These are phyloP conservation scores for Gobiocypris rarus DNA, from an alignment of 2,113 vertebrate genomes.

Conservation along the genomic window DNA sequence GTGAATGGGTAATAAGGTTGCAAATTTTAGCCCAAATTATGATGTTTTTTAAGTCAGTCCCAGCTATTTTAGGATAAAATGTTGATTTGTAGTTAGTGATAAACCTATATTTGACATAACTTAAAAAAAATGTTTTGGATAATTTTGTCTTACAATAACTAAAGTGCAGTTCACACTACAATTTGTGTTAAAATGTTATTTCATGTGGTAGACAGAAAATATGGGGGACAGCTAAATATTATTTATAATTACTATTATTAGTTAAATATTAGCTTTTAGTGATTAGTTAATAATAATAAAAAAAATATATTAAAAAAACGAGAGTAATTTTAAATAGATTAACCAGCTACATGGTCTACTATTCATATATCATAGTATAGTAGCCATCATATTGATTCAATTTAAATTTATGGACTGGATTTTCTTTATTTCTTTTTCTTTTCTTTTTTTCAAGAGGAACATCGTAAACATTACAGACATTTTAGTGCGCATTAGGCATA, in stretches of 20 bases:
- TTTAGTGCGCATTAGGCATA: background rate
- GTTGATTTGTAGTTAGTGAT: background rate
- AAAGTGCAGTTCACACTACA: background rate
- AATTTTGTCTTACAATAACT: background rate
- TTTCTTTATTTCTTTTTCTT: background rate
- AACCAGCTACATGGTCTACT: background rate
- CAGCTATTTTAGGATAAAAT: background rate
- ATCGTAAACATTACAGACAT: background rate
- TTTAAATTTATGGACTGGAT: too few relatives aligned
- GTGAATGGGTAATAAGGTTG: background rate
- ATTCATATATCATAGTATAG: background rate
- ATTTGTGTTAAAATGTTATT: background rate
- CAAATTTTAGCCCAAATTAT: background rate
- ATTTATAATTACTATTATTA: background rate
- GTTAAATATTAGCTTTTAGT: background rate
- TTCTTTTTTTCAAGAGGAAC: background rate
- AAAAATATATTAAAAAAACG: background rate
- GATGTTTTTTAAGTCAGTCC: background rate
- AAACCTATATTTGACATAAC: background rate
- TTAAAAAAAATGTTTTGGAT: background rate
- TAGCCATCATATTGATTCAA: too few relatives aligned
- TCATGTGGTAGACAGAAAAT: background rate
- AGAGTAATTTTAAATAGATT: background rate
- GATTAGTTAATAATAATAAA: background rate
- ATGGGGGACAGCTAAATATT: background rate